phyloP scores from a whole-genome alignment of 2,888 invertebrate genomes.

The Diplolepis rosae region DNA sequence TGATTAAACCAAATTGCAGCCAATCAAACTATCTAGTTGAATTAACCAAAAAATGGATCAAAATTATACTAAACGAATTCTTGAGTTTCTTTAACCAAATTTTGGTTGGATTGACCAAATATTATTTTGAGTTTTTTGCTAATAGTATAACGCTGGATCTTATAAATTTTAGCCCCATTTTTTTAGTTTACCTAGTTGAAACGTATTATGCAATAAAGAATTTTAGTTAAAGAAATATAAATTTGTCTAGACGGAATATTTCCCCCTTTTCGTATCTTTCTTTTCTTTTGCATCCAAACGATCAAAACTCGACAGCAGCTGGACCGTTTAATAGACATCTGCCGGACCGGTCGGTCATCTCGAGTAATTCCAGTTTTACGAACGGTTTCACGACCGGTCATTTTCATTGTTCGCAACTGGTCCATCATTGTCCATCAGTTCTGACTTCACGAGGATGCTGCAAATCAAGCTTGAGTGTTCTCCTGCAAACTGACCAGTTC shows the following conservation, averaged over 20 bases:
- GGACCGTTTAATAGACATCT: slow-evolving; percentile 68
- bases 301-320: slow-evolving; percentile 57
- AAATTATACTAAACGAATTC: no score
- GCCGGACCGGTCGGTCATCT: slow-evolving; percentile 71
- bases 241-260: not conserved
- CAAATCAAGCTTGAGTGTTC: slow-evolving; percentile 46
- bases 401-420: slow-evolving; percentile 63
- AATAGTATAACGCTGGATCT: no score
- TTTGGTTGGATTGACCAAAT: no score
- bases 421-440: slow-evolving; percentile 62
- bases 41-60: no score
- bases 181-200: not conserved
- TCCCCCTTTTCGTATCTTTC: slow-evolving; percentile 15
- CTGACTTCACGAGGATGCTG: slow-evolving; percentile 66
- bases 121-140: no score
- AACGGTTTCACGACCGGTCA: slow-evolving; percentile 59
- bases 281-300: slow-evolving; percentile 31
- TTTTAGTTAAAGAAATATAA: slow-evolving; percentile 13
- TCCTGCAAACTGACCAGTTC: slow-evolving; percentile 61
- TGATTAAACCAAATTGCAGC: no score
- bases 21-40: no score
- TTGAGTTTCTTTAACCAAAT: no score
- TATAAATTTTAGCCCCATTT: no score
- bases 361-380: slow-evolving; percentile 62
- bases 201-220: slow-evolving; percentile 39